Percentiles rank a stretch among this genome's conserved stretches.
Evolutionary conservation across 1,140 invertebrate genomes (phyloP).

Genomic region (Anagrus nilaparvatae): DNA sequence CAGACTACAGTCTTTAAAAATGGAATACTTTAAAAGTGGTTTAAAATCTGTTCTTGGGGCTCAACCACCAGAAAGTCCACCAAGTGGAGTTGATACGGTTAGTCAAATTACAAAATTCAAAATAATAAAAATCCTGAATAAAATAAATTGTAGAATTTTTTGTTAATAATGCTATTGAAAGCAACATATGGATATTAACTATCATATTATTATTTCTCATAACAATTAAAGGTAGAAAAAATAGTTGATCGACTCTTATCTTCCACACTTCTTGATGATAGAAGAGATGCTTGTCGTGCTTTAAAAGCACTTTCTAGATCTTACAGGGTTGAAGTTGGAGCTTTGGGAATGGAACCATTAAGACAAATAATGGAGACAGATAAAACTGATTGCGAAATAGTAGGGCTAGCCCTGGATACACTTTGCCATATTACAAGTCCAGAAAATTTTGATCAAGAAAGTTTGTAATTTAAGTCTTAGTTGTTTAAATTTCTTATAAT

Average conservation of each 20-base stretch:
- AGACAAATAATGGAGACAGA: constrained; percentile 73
- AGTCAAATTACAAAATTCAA: constrained; percentile 19
- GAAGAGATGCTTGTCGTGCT: constrained; percentile 90
- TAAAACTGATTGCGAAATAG: constrained; percentile 80
- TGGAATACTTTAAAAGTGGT: constrained; percentile 82
- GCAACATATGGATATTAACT: too few relatives aligned
- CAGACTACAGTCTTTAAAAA: too few relatives aligned
- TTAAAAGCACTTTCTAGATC: constrained; percentile 89
- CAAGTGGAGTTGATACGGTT: constrained; percentile 79
- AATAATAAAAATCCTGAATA: too few relatives aligned
- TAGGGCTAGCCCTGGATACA: constrained; percentile 84
- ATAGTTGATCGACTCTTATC: constrained; percentile 85
- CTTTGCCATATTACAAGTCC: constrained; percentile 83
- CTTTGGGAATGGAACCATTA: constrained; percentile 85
- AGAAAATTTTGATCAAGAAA: constrained; percentile 74
- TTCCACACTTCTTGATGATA: constrained; percentile 87
- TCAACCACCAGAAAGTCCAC: constrained; percentile 59
- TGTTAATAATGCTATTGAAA: neutral
- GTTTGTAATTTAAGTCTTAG: constrained; percentile 32
- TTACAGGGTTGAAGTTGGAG: constrained; percentile 90
- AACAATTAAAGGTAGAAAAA: constrained; percentile 89
- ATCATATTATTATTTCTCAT: too few relatives aligned
- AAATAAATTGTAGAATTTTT: too few relatives aligned
- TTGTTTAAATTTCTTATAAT: neutral
- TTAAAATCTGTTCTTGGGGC: constrained; percentile 82